phyloP scores from a whole-genome alignment of 2,797 vertebrate species.

The Acipenser transmontanus region DNA sequence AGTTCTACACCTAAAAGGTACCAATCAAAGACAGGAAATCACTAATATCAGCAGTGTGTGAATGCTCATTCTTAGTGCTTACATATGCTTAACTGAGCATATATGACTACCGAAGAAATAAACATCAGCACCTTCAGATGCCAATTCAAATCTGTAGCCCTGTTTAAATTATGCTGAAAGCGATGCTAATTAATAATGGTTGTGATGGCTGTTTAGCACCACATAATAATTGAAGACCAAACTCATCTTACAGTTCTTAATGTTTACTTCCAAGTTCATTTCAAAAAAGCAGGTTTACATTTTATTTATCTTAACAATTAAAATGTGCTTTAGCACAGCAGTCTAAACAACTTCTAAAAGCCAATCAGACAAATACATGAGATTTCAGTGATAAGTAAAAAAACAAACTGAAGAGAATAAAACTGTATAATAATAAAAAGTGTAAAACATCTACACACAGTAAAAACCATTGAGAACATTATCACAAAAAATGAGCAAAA shows the following conservation, averaged over 20 bases:
- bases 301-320: constrained; percentile 79
- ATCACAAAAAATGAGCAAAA: constrained; percentile 78
- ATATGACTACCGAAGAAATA: too few relatives aligned
- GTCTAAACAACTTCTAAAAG: constrained; percentile 89
- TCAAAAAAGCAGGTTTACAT: constrained; percentile 90
- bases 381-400: constrained; percentile 91
- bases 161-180: too few relatives aligned
- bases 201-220: too few relatives aligned
- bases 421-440: constrained; percentile 79
- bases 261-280: constrained; percentile 92
- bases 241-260: constrained; percentile 64
- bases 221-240: constrained; percentile 20
- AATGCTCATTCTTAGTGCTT: too few relatives aligned
- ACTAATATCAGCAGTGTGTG: too few relatives aligned
- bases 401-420: constrained; percentile 76
- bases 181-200: too few relatives aligned
- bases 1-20: too few relatives aligned
- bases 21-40: too few relatives aligned
- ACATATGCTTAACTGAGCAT: too few relatives aligned
- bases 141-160: too few relatives aligned
- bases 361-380: constrained; percentile 88
- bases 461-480: constrained; percentile 77
- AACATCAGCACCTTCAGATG: too few relatives aligned
- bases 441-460: constrained; percentile 77
- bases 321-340: constrained; percentile 89